These are phyloP conservation scores for Ephydatia muelleri DNA, from an alignment of 37 sponge, comb jelly and placozoan genomes.

Conservation along the genomic window DNA sequence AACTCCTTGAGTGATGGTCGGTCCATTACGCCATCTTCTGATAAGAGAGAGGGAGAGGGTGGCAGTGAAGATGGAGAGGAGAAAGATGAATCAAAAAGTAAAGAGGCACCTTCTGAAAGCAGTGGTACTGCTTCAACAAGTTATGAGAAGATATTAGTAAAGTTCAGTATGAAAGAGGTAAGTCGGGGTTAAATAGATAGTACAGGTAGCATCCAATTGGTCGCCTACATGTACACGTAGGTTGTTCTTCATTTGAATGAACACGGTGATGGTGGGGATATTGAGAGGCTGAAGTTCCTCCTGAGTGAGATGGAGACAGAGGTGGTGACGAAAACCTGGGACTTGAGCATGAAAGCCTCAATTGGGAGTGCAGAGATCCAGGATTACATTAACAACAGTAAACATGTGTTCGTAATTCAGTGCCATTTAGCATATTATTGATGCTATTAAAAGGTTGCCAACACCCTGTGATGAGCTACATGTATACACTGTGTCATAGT, in stretches of 20 bases:
- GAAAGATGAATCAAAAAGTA: not conserved
- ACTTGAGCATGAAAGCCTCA: slow-evolving; percentile 19
- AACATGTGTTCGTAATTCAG: not conserved
- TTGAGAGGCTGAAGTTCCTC: slow-evolving; percentile 24
- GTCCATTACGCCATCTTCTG: not conserved
- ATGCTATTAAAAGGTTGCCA: too few relatives aligned
- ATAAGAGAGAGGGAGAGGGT: not conserved
- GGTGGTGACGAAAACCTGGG: slow-evolving; percentile 27
- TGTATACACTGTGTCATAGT: too few relatives aligned
- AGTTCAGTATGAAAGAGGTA: not conserved
- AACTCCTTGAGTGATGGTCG: not conserved
- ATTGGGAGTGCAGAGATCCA: slow-evolving; percentile 6
- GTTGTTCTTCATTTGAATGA: not conserved
- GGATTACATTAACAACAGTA: slow-evolving; percentile 11
- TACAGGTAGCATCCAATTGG: not conserved
- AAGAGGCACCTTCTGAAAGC: not conserved
- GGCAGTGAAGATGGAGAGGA: not conserved
- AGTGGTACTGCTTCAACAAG: not conserved
- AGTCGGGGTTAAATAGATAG: not conserved
- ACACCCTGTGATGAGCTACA: too few relatives aligned
- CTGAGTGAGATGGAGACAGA: slow-evolving; percentile 20
- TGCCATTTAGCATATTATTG: too few relatives aligned
- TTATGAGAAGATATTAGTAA: not conserved
- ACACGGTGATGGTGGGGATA: not conserved
- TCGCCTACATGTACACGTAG: not conserved